Conservation (phyloP, 2,113 vertebrate species). For the Oryzias javanicus region DNA sequence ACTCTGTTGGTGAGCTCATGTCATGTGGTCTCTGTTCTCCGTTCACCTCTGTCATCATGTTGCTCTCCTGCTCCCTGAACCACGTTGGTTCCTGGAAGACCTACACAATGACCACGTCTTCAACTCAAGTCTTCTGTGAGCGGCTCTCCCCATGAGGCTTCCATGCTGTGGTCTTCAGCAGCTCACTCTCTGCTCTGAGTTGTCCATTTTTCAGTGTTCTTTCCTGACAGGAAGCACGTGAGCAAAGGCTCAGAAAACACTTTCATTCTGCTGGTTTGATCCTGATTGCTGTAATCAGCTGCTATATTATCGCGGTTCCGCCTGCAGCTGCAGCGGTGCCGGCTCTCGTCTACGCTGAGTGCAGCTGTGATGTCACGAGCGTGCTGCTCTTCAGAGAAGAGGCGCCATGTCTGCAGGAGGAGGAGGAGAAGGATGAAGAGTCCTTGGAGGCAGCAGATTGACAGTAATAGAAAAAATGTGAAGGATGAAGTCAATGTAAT, state of each 20-base stretch:
- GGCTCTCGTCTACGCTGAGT: conserved; percentile 1
- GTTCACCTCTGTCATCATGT: no score
- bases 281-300: conserved; percentile 26
- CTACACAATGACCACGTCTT: no score
- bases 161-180: not conserved
- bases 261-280: conserved; percentile 10
- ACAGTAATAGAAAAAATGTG: conserved; percentile 9
- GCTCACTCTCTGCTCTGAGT: no score
- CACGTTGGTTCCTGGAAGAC: no score
- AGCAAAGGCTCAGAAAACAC: conserved; percentile 4
- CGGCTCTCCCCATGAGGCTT: no score
- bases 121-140: no score
- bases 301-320: not conserved
- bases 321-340: not conserved
- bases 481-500: conserved; percentile 30
- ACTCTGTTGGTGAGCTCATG: no score
- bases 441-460: conserved; percentile 14
- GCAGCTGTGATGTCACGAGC: conserved; percentile 26
- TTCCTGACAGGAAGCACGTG: conserved; percentile 5
- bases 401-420: not conserved
- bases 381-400: conserved; percentile 24
- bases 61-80: no score
- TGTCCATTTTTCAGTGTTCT: conserved; percentile 9
- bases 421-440: conserved; percentile 1
- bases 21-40: no score